Evolutionary conservation across 2,113 vertebrate genomes (phyloP).

Genomic region (Anguilla rostrata): DNA sequence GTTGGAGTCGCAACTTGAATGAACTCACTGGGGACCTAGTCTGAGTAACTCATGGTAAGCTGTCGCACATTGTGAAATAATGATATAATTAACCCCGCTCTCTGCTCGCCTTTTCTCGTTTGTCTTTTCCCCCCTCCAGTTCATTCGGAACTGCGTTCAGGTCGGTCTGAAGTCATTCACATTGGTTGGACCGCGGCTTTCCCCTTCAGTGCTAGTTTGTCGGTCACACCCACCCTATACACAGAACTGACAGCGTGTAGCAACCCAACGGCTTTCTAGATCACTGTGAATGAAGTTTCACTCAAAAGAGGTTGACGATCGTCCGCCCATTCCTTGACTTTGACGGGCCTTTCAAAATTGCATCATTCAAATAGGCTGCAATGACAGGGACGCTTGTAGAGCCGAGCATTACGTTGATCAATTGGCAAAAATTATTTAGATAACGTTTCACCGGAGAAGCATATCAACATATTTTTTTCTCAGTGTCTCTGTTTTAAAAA

Average conservation of each 20-base stretch:
- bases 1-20: background rate
- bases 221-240: constrained; percentile 26
- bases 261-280: constrained; percentile 15
- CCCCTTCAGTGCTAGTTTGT: background rate
- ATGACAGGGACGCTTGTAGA: background rate
- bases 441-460: background rate
- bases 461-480: background rate
- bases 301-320: background rate
- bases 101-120: background rate
- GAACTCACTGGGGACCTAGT: background rate
- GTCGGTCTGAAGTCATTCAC: constrained; percentile 19
- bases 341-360: background rate
- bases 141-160: background rate
- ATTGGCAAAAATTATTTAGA: background rate
- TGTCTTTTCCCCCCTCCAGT: constrained; percentile 2
- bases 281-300: constrained; percentile 18
- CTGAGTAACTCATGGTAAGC: background rate
- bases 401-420: background rate
- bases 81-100: background rate
- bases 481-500: background rate
- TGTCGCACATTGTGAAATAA: background rate
- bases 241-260: constrained; percentile 19
- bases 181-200: constrained; percentile 26
- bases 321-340: constrained; percentile 20
- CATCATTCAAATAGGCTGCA: background rate